These are phyloP conservation scores for Meiosimyza platycephala DNA, from an alignment of 2,888 invertebrate genomes.

Conservation along the genomic window DNA sequence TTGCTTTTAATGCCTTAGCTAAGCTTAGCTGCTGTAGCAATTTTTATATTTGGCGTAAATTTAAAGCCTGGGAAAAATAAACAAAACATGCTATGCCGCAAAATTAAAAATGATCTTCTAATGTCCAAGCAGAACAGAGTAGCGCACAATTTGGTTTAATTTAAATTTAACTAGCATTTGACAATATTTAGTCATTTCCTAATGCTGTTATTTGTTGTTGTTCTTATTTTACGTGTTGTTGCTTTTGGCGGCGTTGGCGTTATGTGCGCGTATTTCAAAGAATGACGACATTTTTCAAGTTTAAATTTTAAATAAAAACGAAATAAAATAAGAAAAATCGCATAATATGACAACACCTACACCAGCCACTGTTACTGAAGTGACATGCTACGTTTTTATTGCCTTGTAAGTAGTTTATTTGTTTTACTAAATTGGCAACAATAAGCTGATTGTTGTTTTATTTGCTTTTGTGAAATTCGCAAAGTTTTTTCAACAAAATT, in stretches of 20 bases:
- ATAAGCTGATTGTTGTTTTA: background rate
- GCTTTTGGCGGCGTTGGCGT: too few species aligned
- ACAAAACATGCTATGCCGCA: slow-evolving; percentile 3
- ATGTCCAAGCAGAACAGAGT: background rate
- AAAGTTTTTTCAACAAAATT: background rate
- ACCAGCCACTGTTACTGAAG: background rate
- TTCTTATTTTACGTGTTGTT: too few species aligned
- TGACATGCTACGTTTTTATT: background rate
- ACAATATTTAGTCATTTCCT: background rate
- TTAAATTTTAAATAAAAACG: too few species aligned
- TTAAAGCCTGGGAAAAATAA: slow-evolving; percentile 32
- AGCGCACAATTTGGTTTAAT: background rate
- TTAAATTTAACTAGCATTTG: slow-evolving; percentile 19
- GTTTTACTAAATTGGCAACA: slow-evolving; percentile 15
- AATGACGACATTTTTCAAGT: slow-evolving; percentile 28
- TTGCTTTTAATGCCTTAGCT: background rate
- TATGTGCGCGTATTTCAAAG: background rate
- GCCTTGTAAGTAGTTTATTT: slow-evolving; percentile 8
- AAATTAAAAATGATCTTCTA: background rate
- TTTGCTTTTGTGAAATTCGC: slow-evolving; percentile 3
- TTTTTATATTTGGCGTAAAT: background rate
- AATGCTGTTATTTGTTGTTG: background rate
- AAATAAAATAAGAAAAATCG: background rate
- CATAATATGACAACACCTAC: slow-evolving; percentile 3
- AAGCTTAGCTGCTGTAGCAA: background rate